Percentiles rank a stretch among this genome's conserved stretches.
Evolutionary conservation across 2,888 invertebrate species (phyloP).

Genomic region (Ormyrus nitidulus): DNA sequence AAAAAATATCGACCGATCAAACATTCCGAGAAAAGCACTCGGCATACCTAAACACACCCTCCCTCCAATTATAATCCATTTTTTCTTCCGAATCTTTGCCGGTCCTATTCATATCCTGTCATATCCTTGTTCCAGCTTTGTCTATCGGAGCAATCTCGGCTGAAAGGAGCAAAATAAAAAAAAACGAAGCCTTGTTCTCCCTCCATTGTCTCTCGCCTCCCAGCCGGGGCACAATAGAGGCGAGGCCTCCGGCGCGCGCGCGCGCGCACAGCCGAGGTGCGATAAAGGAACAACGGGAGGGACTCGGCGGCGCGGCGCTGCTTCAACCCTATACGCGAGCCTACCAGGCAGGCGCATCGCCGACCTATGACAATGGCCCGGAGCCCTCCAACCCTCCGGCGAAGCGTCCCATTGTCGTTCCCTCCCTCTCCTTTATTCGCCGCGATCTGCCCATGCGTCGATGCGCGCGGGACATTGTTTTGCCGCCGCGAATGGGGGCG

Average conservation of each 20-base stretch:
- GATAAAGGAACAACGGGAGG: constrained; percentile 44
- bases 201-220: constrained; percentile 33
- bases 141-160: background rate
- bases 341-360: constrained; percentile 74
- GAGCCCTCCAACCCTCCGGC: constrained; percentile 67
- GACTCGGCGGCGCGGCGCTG: constrained; percentile 6
- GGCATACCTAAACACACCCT: background rate
- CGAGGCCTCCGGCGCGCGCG: constrained; percentile 60
- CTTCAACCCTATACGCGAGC: constrained; percentile 60
- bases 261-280: constrained; percentile 53
- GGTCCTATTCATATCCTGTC: background rate
- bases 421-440: constrained; percentile 48
- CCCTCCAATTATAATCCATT: background rate
- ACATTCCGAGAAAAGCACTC: constrained; percentile 9
- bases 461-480: constrained; percentile 73
- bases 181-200: background rate
- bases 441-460: constrained; percentile 72
- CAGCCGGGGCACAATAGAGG: constrained; percentile 43
- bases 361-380: constrained; percentile 72
- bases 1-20: background rate
- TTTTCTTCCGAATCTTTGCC: constrained; percentile 20
- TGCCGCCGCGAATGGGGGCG: constrained; percentile 65
- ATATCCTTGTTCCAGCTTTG: background rate
- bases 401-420: constrained; percentile 72
- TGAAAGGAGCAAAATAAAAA: background rate